Evolutionary conservation across 2,797 vertebrate genomes (phyloP).

Genomic region (Micropoecilia bifurca): DNA sequence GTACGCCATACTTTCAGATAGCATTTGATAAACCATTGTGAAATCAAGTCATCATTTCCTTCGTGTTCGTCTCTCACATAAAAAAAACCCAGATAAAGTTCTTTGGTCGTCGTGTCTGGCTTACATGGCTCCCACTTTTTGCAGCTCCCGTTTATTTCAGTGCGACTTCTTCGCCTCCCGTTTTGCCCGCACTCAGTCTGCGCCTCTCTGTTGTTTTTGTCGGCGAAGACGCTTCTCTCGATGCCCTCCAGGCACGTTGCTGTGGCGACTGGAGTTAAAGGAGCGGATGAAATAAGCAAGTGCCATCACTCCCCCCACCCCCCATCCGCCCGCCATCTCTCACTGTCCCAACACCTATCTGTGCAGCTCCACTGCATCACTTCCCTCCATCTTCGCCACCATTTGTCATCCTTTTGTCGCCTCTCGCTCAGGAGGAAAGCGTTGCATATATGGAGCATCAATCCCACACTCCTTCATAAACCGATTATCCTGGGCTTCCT

Average conservation of each 20-base stretch:
- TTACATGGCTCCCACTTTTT: slow-evolving; percentile 37
- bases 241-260: slow-evolving; percentile 80
- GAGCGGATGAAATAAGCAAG: slow-evolving; percentile 70
- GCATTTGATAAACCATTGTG: not conserved
- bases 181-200: slow-evolving; percentile 56
- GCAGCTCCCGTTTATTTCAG: slow-evolving; percentile 43
- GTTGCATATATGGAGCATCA: slow-evolving; percentile 25
- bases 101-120: slow-evolving; percentile 29
- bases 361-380: slow-evolving; percentile 65
- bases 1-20: not conserved
- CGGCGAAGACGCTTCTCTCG: slow-evolving; percentile 73
- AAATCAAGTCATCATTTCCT: not conserved
- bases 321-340: slow-evolving; percentile 2
- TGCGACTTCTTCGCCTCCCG: slow-evolving; percentile 40
- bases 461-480: slow-evolving; percentile 53
- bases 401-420: slow-evolving; percentile 71
- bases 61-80: not conserved
- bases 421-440: slow-evolving; percentile 56
- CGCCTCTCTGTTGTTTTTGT: slow-evolving; percentile 73
- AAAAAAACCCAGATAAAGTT: not conserved
- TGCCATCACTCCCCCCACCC: slow-evolving; percentile 28
- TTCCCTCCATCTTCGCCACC: slow-evolving; percentile 57
- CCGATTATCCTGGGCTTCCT: slow-evolving; percentile 56
- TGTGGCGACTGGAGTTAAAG: slow-evolving; percentile 77
- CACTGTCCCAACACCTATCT: slow-evolving; percentile 63